Base-by-base conservation (phyloP, 2,797 vertebrate species). In the Tenualosa thibaudeaui region DNA sequence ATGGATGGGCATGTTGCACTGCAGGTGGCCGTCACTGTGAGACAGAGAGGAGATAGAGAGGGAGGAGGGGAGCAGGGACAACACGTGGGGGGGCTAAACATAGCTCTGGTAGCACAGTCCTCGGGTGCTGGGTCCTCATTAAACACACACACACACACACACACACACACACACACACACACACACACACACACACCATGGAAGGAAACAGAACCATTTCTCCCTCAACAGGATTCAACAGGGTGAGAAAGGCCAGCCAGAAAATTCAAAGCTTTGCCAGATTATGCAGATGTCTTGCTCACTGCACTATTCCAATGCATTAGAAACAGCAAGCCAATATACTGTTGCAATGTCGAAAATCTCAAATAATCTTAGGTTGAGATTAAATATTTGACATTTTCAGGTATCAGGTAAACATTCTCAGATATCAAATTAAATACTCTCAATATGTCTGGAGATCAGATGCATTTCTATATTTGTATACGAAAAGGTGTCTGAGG, bases 1-100 rank as follows among this genome's bases (percentile, higher is more conserved):
- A 86, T 65, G 68, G 84, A 85, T 81, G 85, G 81, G 60, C 65
- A 58, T 60, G 82, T 37, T 82, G 56, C 81, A 13, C 87, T 81
- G 84, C 86, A 89, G 88, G 88, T 86, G 88, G 85, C 68, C 85
- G 56, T 78, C 81, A 26, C 85, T 85, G 85, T 81, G 84, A 89
- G 84, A 83, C 82, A 85, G 50, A 81, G 84, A 49, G 81, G 31
- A 71, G 68, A 17, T 71, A 22, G 68, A 15, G 68, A 12, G 68
- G 62, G 78, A 81, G 31, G 83, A 26, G 68, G 81, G 60, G 75
- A 26, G 82, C 78, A 24, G 13, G 78, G 56, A 86, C 43, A 84
- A 84, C 83, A 82, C 83, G 65, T 85, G 85, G 81, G 85, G 26
- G 49, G 62, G 62, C 78, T 87, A 89, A 87, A 89, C 65, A 87